Base-by-base conservation (phyloP, 2,888 invertebrate genomes). In the Stegophylla sp. region DNA sequence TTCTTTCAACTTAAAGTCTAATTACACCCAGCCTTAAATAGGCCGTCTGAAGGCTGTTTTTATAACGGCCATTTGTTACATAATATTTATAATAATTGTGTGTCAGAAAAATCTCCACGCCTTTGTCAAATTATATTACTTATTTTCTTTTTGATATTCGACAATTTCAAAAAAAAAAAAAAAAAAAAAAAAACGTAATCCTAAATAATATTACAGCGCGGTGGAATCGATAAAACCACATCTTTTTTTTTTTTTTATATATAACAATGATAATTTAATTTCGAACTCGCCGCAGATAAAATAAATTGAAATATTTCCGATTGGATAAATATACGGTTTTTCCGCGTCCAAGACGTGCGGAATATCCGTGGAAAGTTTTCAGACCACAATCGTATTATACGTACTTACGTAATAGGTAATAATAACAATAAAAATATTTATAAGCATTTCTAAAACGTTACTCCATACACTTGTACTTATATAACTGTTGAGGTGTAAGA, bases 1-100 rank as follows among this genome's bases (percentile, higher is more conserved):
- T 53, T 75, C 64, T 75, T 63, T 64, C 48, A 51, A 64, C 75
- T 64, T 75, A 53, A n/a, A 7, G 0, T 53, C 64, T 75, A 66
- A 66, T 75, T 75, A 66, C 41, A 66, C 51, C 41, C 53, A 66
- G 75, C 75, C 75, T 43, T n/a, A 41, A 66, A 71, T 53, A 75
- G 75, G 75, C 75, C 75, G 75, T 75, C 75, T 75, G 75, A 66
- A 75, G 75, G 75, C 75, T 66, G 64, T 75, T 75, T n/a, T 66
- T 66, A 12, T 66, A 63, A 63, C 74, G 74, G 63, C 61, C 73
- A 73, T 61, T 63, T 43, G 28, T 51, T 51, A 34, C 34, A 26
- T 34, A 15, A 26, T 34, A 15, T 63, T 41, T 41, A 41, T 23
- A 61, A 63, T 51, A 73, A 15, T 45, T 26, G 59, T 73, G 43